A percentile compares a stretch with the other conserved stretches of the same genome.
Conservation (phyloP, 1,140 invertebrate species). For the Drosophila melanogaster region DNA sequence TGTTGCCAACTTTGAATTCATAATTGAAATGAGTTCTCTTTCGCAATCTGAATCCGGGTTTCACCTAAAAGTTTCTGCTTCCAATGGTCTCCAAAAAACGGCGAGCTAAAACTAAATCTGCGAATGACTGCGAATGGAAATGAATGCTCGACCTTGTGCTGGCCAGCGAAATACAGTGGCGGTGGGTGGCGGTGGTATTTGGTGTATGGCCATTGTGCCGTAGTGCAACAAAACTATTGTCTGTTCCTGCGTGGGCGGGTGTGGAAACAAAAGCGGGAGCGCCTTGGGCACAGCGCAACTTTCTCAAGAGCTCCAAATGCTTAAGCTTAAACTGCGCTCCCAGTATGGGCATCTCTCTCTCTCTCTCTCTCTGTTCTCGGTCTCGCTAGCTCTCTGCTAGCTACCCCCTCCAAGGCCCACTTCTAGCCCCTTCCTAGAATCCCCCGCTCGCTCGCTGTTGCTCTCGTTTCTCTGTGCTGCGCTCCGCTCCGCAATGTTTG, state of each 20-base stretch:
- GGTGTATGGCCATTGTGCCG: not conserved
- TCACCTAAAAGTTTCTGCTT: constrained; percentile 24
- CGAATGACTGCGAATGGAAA: constrained; percentile 59
- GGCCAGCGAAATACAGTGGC: constrained; percentile 6
- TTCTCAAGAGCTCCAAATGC: constrained; percentile 74
- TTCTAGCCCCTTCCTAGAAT: too few species aligned
- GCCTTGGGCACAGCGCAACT: constrained; percentile 65
- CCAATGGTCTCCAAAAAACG: constrained; percentile 19
- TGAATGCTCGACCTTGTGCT: constrained; percentile 54
- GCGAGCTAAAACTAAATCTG: constrained; percentile 31
- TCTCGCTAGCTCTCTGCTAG: not conserved
- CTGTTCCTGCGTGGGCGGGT: constrained; percentile 6
- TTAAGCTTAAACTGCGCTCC: constrained; percentile 68
- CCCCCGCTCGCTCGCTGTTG: too few species aligned
- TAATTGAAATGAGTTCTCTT: constrained; percentile 42
- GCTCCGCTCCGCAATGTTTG: constrained; percentile 42
- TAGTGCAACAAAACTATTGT: constrained; percentile 44
- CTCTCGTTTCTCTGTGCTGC: constrained; percentile 2
- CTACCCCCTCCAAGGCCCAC: too few species aligned
- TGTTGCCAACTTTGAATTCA: constrained; percentile 23
- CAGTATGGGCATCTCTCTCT: constrained; percentile 61
- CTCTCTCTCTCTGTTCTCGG: not conserved
- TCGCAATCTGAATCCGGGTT: constrained; percentile 22
- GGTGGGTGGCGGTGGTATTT: not conserved
- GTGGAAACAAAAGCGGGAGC: constrained; percentile 9